These are phyloP conservation scores for Otis tarda DNA, from an alignment of 2,113 vertebrate species.

Conservation along the genomic window DNA sequence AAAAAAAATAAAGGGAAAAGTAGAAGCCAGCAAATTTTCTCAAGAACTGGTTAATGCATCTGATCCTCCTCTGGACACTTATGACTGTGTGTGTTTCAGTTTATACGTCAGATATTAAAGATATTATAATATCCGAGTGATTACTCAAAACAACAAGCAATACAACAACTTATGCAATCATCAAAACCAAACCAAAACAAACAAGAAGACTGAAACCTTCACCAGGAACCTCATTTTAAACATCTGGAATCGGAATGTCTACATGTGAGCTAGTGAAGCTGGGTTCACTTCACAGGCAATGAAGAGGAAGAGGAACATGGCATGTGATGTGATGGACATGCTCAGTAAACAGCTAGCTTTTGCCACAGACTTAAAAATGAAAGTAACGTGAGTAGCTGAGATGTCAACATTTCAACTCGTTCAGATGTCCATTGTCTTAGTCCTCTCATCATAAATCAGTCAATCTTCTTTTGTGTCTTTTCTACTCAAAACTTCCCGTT, in stretches of 20 bases:
- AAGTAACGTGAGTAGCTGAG: neutral
- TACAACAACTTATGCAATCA: neutral
- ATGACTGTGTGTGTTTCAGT: neutral
- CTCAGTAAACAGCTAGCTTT: neutral
- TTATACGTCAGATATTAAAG: neutral
- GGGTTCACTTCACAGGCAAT: neutral
- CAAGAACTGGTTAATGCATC: rapidly evolving
- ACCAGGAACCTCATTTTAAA: neutral
- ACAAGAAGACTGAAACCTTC: neutral
- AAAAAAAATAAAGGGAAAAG: neutral
- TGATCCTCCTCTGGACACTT: neutral
- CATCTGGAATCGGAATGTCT: neutral
- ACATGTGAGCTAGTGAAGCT: neutral
- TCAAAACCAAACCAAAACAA: neutral
- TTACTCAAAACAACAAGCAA: neutral
- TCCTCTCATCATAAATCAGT: neutral
- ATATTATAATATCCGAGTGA: neutral
- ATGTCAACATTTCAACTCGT: neutral
- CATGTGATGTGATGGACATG: neutral
- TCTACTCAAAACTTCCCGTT: neutral
- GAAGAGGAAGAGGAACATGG: neutral
- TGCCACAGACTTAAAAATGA: neutral
- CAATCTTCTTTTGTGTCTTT: neutral
- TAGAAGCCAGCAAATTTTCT: neutral
- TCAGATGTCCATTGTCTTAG: neutral